Conservation (phyloP, 1,140 invertebrate species). For the Telenomus remus region DNA sequence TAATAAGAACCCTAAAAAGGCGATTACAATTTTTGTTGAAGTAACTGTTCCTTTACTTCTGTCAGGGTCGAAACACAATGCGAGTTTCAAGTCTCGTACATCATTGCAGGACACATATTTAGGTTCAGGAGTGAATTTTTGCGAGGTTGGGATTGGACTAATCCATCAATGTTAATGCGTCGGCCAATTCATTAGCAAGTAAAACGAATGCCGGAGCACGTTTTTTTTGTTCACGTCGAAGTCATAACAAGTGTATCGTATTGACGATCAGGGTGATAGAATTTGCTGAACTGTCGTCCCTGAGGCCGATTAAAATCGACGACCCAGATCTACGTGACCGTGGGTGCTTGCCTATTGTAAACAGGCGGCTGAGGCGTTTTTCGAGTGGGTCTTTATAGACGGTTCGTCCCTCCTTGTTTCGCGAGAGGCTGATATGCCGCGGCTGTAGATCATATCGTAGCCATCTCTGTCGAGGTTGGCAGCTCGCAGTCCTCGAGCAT, state of each 20-base stretch:
- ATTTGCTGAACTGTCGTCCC: slow-evolving; percentile 64
- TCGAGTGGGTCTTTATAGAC: slow-evolving; percentile 55
- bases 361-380: slow-evolving; percentile 63
- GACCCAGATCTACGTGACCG: slow-evolving; percentile 71
- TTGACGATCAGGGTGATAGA: slow-evolving; percentile 45
- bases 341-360: slow-evolving; percentile 66
- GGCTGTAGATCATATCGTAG: slow-evolving; percentile 66
- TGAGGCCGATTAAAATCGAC: slow-evolving; percentile 72
- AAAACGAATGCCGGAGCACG: not conserved
- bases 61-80: no score
- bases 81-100: no score
- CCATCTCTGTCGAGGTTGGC: slow-evolving; percentile 72
- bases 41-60: no score
- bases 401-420: slow-evolving; percentile 21
- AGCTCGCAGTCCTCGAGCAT: slow-evolving; percentile 65
- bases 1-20: no score
- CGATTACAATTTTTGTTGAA: no score
- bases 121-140: no score
- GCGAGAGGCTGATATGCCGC: slow-evolving; percentile 48
- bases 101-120: no score
- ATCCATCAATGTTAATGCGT: slow-evolving; percentile 10
- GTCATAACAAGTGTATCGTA: slow-evolving; percentile 37
- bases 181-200: slow-evolving; percentile 9
- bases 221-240: not conserved
- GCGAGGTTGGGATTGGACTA: not conserved